phyloP scores from a whole-genome alignment of 2,797 vertebrate species.

The Menidia menidia region DNA sequence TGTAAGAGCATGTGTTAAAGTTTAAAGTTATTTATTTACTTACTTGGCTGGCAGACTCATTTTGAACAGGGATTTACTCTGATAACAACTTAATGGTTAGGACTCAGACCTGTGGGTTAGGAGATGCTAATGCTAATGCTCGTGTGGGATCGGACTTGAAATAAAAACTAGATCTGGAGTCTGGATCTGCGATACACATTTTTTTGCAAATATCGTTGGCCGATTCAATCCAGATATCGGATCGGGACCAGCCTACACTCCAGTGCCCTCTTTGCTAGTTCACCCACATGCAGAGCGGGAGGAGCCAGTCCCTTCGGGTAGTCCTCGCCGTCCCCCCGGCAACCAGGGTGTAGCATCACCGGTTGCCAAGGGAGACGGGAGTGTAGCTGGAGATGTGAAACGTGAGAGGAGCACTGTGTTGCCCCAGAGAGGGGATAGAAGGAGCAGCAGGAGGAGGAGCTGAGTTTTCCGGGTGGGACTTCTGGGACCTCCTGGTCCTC shows the following conservation, averaged over 20 bases:
- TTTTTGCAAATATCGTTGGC: too few relatives aligned
- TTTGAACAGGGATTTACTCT: too few relatives aligned
- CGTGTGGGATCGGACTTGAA: too few relatives aligned
- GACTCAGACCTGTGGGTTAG: too few relatives aligned
- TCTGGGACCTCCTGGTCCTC: conserved; percentile 5
- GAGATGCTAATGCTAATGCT: too few relatives aligned
- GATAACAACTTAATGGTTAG: too few relatives aligned
- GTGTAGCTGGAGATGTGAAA: conserved; percentile 43
- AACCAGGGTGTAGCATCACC: conserved; percentile 79
- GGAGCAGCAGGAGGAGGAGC: conserved; percentile 12
- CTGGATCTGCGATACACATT: too few relatives aligned
- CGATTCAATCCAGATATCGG: too few relatives aligned
- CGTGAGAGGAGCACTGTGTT: conserved; percentile 49
- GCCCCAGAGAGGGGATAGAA: background rate
- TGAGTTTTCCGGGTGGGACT: background rate
- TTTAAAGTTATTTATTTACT: too few relatives aligned
- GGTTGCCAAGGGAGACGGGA: conserved; percentile 66
- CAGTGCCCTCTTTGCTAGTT: conserved; percentile 19
- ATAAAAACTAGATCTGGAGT: too few relatives aligned
- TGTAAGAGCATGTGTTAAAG: too few relatives aligned
- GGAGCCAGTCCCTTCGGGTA: conserved; percentile 48
- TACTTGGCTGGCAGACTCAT: too few relatives aligned
- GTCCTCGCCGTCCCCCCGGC: conserved; percentile 59
- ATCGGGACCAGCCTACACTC: background rate
- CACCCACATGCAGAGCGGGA: conserved; percentile 52